These are phyloP conservation scores for Aldabrachelys gigantea DNA, from an alignment of 2,113 vertebrate species.

Conservation along the genomic window DNA sequence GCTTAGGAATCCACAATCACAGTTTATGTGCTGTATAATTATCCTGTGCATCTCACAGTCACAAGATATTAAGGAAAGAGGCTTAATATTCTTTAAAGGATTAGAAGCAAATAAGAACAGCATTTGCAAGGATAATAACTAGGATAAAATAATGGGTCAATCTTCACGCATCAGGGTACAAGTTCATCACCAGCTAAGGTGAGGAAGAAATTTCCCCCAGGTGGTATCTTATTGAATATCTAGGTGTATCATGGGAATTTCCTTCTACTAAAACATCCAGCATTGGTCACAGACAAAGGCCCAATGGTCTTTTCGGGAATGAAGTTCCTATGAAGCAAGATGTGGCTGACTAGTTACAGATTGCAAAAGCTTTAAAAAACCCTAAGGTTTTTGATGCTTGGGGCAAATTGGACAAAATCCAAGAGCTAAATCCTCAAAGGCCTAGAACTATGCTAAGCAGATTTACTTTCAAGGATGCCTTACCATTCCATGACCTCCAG, in stretches of 20 bases:
- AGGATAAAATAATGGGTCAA: neutral
- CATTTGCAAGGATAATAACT: neutral
- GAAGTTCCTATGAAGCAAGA: neutral
- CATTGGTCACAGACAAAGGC: neutral
- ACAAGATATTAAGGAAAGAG: neutral
- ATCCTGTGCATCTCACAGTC: accelerated
- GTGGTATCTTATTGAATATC: accelerated
- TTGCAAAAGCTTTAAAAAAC: neutral
- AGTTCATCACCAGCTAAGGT: neutral
- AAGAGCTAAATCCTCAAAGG: neutral
- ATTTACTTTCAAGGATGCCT: neutral
- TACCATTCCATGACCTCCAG: neutral
- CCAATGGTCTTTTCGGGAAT: neutral
- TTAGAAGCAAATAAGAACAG: neutral
- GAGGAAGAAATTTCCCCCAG: neutral
- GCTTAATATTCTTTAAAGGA: neutral
- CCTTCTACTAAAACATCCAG: neutral
- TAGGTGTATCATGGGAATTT: no score
- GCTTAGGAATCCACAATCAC: neutral
- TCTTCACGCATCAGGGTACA: neutral
- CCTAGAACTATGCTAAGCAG: neutral
- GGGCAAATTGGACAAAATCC: neutral
- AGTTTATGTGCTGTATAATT: neutral
- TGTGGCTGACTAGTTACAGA: neutral
- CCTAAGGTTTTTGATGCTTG: neutral